phyloP scores from a whole-genome alignment of 2,797 vertebrate genomes.

The Lophotriccus pileatus region DNA sequence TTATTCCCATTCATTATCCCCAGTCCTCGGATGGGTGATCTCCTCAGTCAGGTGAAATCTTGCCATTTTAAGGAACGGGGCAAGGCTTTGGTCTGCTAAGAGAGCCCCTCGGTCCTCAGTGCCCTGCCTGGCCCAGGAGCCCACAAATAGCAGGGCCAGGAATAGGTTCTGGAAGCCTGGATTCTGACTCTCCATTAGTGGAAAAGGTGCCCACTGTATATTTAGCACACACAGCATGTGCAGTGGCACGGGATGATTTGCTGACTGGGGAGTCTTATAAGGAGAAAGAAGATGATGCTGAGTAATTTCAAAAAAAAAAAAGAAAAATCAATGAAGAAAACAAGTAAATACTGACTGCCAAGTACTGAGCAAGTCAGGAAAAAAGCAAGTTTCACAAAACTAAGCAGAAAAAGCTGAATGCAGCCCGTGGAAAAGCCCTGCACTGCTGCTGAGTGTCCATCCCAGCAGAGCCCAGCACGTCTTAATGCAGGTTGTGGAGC shows the following conservation, averaged over 20 bases:
- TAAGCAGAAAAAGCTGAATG: not conserved
- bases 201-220: not conserved
- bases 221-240: not conserved
- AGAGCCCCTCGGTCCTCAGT: not conserved
- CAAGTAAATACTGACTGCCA: not conserved
- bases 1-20: not conserved
- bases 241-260: not conserved
- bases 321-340: constrained; percentile 2
- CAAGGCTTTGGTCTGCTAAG: not conserved
- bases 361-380: not conserved
- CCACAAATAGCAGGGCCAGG: not conserved
- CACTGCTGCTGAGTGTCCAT: not conserved
- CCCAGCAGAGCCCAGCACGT: not conserved
- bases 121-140: not conserved
- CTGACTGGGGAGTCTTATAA: not conserved
- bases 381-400: not conserved
- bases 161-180: not conserved
- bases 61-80: not conserved
- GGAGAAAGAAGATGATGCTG: not conserved
- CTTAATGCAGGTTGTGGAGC: not conserved
- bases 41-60: not conserved
- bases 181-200: fast-evolving
- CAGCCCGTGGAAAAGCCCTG: not conserved
- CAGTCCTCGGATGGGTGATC: not conserved
- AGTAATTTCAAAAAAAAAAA: not conserved